These are phyloP conservation scores for Premnoplex brunnescens DNA, from an alignment of 2,797 vertebrate genomes.

Conservation along the genomic window DNA sequence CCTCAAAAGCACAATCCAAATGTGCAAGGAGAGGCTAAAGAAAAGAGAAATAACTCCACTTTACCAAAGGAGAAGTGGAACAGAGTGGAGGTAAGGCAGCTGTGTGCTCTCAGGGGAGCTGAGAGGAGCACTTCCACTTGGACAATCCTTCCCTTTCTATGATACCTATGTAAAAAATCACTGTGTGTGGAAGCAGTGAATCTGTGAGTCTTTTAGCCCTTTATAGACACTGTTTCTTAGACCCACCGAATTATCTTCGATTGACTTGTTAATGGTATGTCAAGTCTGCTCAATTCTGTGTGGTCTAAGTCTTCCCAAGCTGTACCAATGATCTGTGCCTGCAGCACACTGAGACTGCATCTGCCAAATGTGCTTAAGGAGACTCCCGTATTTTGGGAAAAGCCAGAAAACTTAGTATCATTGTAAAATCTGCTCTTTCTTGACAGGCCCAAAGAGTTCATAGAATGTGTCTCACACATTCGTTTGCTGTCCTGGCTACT, in stretches of 20 bases:
- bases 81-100: background rate
- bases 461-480: slow-evolving; percentile 97
- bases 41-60: background rate
- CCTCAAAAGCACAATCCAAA: background rate
- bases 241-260: background rate
- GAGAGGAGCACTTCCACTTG: background rate
- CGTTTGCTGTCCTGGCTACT: slow-evolving; percentile 97
- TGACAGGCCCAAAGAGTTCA: slow-evolving; percentile 96
- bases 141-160: background rate
- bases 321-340: background rate
- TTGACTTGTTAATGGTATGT: background rate
- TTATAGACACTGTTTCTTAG: background rate
- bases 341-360: background rate
- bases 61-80: background rate
- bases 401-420: background rate
- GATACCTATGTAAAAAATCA: background rate
- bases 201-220: background rate
- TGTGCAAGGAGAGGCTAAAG: background rate
- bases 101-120: background rate
- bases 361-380: background rate
- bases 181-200: background rate
- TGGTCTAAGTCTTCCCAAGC: background rate
- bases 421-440: slow-evolving; percentile 45
- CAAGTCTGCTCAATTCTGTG: background rate
- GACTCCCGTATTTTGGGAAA: background rate